These are phyloP conservation scores for Prunella fulvescens DNA, from an alignment of 2,113 vertebrate species.

Conservation along the genomic window DNA sequence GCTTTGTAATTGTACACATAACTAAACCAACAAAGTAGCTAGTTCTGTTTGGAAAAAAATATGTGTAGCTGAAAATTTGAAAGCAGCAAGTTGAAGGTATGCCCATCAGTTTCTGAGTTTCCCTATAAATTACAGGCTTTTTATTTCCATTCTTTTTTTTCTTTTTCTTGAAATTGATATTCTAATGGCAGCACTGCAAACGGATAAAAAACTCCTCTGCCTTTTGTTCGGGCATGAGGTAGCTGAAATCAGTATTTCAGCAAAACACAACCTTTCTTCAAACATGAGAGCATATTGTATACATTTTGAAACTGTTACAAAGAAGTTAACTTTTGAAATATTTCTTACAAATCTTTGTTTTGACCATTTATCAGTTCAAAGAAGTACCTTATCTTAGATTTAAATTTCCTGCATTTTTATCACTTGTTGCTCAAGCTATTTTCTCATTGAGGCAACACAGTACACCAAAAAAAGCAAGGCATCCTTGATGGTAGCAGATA, in stretches of 20 bases:
- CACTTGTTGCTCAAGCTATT: not conserved
- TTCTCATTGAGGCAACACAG: not conserved
- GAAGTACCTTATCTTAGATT: not conserved
- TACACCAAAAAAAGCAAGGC: not conserved
- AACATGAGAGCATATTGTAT: not conserved
- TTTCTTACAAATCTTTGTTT: not conserved
- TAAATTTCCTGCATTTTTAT: not conserved
- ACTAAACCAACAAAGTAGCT: not conserved
- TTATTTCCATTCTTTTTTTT: not conserved
- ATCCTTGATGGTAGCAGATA: not conserved
- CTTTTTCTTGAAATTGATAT: not conserved
- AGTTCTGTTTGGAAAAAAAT: not conserved
- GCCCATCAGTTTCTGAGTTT: not conserved
- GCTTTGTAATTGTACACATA: not conserved
- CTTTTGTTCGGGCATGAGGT: not conserved
- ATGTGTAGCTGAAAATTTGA: not conserved
- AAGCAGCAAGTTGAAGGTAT: not conserved
- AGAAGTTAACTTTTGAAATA: not conserved
- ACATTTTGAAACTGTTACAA: not conserved
- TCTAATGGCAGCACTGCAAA: not conserved
- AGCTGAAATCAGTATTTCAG: not conserved
- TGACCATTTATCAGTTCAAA: not conserved
- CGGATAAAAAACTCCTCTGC: not conserved
- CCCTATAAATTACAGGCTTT: not conserved
- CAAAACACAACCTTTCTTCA: not conserved